Evolutionary conservation across 2,797 vertebrate genomes (phyloP).

Genomic region (Leptatherina wallacei): DNA sequence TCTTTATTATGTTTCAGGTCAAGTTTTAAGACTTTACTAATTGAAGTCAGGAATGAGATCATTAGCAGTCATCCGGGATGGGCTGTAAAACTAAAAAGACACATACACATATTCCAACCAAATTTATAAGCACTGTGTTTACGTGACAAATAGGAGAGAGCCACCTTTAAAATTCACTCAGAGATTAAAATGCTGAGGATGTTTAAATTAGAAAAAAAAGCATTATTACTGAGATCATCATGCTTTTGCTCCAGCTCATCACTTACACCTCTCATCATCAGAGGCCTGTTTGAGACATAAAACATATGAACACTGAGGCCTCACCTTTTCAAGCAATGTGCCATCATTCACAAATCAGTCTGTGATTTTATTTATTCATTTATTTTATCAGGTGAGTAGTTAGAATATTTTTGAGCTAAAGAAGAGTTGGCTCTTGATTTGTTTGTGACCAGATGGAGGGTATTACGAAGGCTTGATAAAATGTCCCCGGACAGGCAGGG

Average conservation of each 20-base stretch:
- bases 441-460: constrained; percentile 76
- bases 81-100: neutral
- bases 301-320: neutral
- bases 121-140: neutral
- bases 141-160: neutral
- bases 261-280: neutral
- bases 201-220: neutral
- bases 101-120: neutral
- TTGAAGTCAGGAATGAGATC: neutral
- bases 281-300: neutral
- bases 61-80: neutral
- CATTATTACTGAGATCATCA: neutral
- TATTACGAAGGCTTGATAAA: constrained; percentile 81
- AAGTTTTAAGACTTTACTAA: neutral
- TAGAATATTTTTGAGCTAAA: constrained; percentile 23
- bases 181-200: neutral
- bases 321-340: neutral
- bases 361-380: neutral
- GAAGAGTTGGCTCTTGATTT: constrained; percentile 70
- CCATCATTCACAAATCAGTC: neutral
- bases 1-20: neutral
- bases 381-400: neutral
- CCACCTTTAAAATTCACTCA: neutral
- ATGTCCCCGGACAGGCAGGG: constrained; percentile 75
- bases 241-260: neutral